Base-by-base conservation (phyloP, 2,888 invertebrate species). In the Ceraclea dissimilis region DNA sequence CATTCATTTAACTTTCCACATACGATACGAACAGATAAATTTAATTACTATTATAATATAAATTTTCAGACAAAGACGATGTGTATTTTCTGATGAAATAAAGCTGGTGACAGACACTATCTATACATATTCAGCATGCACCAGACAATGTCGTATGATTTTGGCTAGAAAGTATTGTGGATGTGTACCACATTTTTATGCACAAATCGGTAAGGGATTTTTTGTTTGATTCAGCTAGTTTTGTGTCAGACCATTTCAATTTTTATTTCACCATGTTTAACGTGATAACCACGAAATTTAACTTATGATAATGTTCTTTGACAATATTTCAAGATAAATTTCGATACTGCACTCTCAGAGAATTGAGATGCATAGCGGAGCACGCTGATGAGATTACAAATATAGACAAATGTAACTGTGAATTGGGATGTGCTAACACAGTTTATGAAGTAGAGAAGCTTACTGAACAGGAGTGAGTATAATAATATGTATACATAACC, bases 391-490 rank as follows among this genome's bases (percentile, higher is more conserved):
- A 75, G 49, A 85, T 85, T 46, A 79, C 76, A 5, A 79, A 81
- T 54, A 79, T 83, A 5, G 76, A 80, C 22, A 73, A 76, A 46
- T 89, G 88, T 65, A 64, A 76, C 5, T 90, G 90, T 68, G 83
- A 86, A 64, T 74, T 90, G 13, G 82, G 86, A 39, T 90, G 90
- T 68, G 79, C 82, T 8, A 86, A 88, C 67, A 86, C 86, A 0
- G 84, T 88, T 0, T 90, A 88, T 63, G 84, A 85, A 68, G 83
- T 88, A 2, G 86, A 86, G 65, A 86, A 86, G 67, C 75, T 88
- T 0, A 82, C 80, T 6, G 84, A 83, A 65, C 76, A 76, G 61
- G 79, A 75, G 80, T 82, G 67, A 72, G 78, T 4, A 11, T 39
- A 13, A 8, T 39, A 16, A 39, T 39, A 31, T 39, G 4, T n/a